Evolutionary conservation across 2,113 vertebrate genomes (phyloP).

Genomic region (Pseudopodoces humilis): DNA sequence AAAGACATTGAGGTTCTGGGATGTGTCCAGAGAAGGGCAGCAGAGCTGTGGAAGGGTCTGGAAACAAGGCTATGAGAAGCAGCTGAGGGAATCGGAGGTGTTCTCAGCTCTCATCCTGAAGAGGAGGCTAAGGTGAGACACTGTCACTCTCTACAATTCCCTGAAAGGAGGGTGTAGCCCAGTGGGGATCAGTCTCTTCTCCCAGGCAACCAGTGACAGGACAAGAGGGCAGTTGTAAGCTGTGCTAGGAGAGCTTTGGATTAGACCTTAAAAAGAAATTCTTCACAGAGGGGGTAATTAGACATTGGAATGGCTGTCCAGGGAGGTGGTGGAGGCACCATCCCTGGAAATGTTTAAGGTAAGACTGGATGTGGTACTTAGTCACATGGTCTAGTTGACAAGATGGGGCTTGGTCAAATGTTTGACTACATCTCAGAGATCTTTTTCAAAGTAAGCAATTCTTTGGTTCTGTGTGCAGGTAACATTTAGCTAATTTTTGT

Average conservation of each 20-base stretch:
- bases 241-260: not conserved
- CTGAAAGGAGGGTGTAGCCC: not conserved
- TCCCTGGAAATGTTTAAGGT: not conserved
- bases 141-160: not conserved
- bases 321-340: not conserved
- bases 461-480: too few species aligned
- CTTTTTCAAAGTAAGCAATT: not conserved
- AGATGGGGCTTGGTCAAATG: not conserved
- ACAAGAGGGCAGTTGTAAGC: not conserved
- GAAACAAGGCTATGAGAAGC: not conserved
- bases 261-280: not conserved
- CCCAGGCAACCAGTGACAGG: rapidly evolving
- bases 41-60: not conserved
- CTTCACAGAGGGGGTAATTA: not conserved
- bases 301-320: not conserved
- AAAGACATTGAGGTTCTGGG: not conserved
- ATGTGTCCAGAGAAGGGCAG: not conserved
- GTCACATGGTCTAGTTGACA: not conserved
- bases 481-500: not conserved
- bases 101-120: not conserved
- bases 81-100: not conserved
- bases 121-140: rapidly evolving
- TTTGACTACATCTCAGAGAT: not conserved
- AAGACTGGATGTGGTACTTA: not conserved
- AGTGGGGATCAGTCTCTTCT: rapidly evolving